A percentile compares a stretch with the other conserved stretches of the same genome.
Conservation (phyloP, 2,888 invertebrate species). For the Bedellia somnulentella region DNA sequence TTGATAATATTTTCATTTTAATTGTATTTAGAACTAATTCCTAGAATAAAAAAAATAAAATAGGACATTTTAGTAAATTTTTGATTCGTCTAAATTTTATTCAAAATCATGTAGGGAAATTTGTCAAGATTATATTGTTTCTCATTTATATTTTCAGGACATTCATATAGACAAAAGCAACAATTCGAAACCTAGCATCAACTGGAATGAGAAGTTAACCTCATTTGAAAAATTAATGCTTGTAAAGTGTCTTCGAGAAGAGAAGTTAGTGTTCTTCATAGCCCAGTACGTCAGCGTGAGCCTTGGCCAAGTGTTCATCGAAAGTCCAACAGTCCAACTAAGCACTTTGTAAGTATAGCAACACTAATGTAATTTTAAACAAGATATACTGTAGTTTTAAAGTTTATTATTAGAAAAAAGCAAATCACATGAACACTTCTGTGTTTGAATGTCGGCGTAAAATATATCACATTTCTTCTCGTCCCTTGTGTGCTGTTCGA, state of each 20-base stretch:
- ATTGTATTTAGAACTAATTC: no score
- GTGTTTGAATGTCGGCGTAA: no score
- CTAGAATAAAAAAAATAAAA: no score
- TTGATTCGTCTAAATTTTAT: no score
- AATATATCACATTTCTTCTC: neutral
- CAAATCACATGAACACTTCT: no score
- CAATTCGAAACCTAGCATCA: constrained; percentile 18
- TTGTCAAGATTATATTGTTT: no score
- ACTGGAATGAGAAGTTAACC: constrained; percentile 68
- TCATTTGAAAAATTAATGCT: constrained; percentile 82
- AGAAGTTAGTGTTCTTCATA: constrained; percentile 79
- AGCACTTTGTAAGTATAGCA: constrained; percentile 63
- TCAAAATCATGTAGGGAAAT: no score
- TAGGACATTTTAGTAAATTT: no score
- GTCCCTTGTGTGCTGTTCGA: neutral
- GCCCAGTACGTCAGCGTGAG: constrained; percentile 77
- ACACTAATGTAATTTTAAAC: no score
- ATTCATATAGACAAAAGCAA: constrained; percentile 55
- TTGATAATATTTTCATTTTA: no score
- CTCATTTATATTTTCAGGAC: constrained; percentile 36
- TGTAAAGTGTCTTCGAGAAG: constrained; percentile 74
- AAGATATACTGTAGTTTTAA: no score
- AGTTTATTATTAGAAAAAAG: no score
- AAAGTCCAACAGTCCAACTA: constrained; percentile 76
- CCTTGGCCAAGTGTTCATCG: constrained; percentile 78